Base-by-base conservation (phyloP, 1,140 invertebrate genomes). In the Maniola jurtina region DNA sequence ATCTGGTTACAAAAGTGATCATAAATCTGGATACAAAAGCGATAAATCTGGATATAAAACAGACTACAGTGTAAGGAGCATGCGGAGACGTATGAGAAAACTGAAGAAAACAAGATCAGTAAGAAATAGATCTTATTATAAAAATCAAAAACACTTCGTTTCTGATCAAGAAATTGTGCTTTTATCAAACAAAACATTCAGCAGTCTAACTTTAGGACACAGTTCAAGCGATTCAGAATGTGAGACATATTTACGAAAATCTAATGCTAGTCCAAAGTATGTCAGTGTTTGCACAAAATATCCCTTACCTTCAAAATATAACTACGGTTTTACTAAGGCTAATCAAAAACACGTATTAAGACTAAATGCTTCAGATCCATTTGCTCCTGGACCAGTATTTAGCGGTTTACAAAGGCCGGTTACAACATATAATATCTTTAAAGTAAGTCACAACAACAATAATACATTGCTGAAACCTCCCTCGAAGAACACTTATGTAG, bases 11-110 rank as follows among this genome's bases (percentile, higher is more conserved):
- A 93, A 93, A 81, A 93, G 88, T 60, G 92, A 93, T 73, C 88
- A 90, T 70, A 92, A 91, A 71, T 93, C 93, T 5, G 93, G 93
- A 6, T 93, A 93, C 69, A 93, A 93, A 76, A 93, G 92, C 64
- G 92, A 93, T 75, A 89, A 90, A 73, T 93, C 92, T 4, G 93
- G 92, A 48, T 92, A 93, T 73, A 93, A 93, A 80, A 93, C 92
- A 60, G 92, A 93, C 50, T 92, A 93, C 69, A 93, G 92, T 70
- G 88, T 91, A 5, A 86, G 92, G 67, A 93, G 92, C 76, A 84
- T 89, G 76, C 73, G 90, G 57, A 76, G 90, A 60, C 83, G 85
- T 62, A 91, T 91, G 87, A 83, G 83, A 72, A 85, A 93, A 81
- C 71, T 92, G 62, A 81, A 92, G 82, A 87, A 93, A 81, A 89